These are phyloP conservation scores for Propithecus perrieri DNA, from an alignment of 2,797 vertebrate genomes.

Conservation along the genomic window DNA sequence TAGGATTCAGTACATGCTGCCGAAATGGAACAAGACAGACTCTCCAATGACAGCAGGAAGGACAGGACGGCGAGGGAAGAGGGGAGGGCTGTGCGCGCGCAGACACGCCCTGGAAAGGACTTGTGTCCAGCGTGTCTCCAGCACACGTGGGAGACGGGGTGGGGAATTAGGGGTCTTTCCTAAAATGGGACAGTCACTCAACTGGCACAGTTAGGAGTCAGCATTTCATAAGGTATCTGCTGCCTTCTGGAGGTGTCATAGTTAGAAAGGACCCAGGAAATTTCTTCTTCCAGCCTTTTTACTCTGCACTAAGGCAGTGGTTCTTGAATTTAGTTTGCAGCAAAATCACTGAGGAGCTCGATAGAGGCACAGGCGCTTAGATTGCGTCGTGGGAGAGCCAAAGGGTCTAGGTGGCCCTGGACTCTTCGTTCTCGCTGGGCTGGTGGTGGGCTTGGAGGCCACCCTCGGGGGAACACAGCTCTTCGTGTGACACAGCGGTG, in stretches of 20 bases:
- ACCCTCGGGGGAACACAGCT: fast-evolving
- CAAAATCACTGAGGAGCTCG: too few species aligned
- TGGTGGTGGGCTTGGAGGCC: not conserved
- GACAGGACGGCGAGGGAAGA: not conserved
- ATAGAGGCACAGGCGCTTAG: fast-evolving
- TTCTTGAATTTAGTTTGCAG: not conserved
- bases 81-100: fast-evolving
- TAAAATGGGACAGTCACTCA: fast-evolving
- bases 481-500: fast-evolving
- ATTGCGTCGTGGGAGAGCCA: fast-evolving
- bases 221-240: fast-evolving
- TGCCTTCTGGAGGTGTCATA: not conserved
- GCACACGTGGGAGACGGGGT: fast-evolving
- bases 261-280: not conserved
- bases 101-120: fast-evolving
- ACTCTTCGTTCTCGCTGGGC: fast-evolving
- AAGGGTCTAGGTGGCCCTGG: not conserved
- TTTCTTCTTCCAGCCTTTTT: fast-evolving
- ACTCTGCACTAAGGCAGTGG: too few species aligned
- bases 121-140: not conserved
- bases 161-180: fast-evolving
- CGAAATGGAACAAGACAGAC: not conserved
- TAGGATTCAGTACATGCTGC: not conserved
- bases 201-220: fast-evolving
- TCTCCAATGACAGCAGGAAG: not conserved